A percentile compares a stretch with the other conserved stretches of the same genome.
Evolutionary conservation across 2,797 vertebrate species (phyloP).

Genomic region (Enoplosus armatus): DNA sequence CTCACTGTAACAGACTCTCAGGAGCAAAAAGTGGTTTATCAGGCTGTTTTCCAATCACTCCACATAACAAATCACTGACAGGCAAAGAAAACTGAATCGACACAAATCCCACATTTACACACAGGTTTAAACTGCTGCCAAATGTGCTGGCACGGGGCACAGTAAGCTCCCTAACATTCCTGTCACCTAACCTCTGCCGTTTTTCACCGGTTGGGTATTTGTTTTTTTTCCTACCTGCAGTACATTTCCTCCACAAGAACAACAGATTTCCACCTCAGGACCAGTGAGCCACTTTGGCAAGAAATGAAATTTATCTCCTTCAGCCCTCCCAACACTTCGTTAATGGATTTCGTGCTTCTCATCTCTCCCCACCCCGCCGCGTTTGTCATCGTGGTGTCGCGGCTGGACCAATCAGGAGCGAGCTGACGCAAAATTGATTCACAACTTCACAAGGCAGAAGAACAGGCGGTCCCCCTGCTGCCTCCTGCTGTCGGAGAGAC

Average conservation of each 20-base stretch:
- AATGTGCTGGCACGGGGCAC: too few species aligned
- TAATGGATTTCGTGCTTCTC: slow-evolving; percentile 34
- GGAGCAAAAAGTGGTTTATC: not conserved
- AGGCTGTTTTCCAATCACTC: not conserved
- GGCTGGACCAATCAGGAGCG: slow-evolving; percentile 66
- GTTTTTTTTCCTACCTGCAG: slow-evolving; percentile 76
- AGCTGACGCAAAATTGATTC: slow-evolving; percentile 69
- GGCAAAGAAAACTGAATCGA: not conserved
- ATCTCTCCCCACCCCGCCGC: slow-evolving; percentile 29
- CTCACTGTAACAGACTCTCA: not conserved
- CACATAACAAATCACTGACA: not conserved
- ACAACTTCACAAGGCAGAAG: slow-evolving; percentile 12
- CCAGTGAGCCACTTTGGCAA: slow-evolving; percentile 26
- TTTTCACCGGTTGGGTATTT: not conserved
- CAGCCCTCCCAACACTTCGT: slow-evolving; percentile 42
- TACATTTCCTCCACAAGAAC: slow-evolving; percentile 65
- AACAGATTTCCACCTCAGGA: slow-evolving; percentile 38
- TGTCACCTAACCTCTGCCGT: not conserved
- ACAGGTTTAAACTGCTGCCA: not conserved
- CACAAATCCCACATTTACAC: not conserved
- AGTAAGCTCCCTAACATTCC: slow-evolving; percentile 37
- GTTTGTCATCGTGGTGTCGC: slow-evolving; percentile 12
- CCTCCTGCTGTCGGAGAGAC: slow-evolving; percentile 23
- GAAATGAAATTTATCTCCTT: slow-evolving; percentile 20
- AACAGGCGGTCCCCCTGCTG: not conserved